Base-by-base conservation (phyloP, 2,113 vertebrate species). In the Tricholaema leucomelas region DNA sequence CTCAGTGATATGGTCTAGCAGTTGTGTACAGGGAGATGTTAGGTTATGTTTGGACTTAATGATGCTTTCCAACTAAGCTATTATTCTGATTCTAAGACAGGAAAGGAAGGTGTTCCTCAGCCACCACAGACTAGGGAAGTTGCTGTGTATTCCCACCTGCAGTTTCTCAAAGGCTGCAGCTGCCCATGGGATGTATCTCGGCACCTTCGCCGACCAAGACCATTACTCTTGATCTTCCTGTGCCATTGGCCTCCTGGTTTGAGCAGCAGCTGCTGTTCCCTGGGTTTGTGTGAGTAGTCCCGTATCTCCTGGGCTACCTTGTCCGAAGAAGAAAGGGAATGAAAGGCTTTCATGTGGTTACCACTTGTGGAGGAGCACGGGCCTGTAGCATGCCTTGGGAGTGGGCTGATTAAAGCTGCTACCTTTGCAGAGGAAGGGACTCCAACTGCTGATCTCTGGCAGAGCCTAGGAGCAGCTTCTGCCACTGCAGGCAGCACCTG, bases 241-340 rank as follows among this genome's bases (percentile, higher is more conserved):
- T 70, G 52, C 40, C 1, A 0, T 4, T 27, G 42, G 9, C 58
- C 28, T 91, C 15, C 67, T 55, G 40, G 8, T 50, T 54, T 55
- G 25, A 10, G 12, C 59, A 78, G 52, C 65, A 84, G 42, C 73
- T 83, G 69, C 50, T 1, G 1, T 52, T 80, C 10, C 5, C 16
- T 15, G 46, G 12, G 7, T 75, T 60, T 76, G 27, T 28, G 38
- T 24, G 31, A 44, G 70, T 58, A 27, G 31, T 10, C 7, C 23
- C 4, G 0, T 56, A 10, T 10, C 30, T 75, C 31, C 63, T 1
- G 2, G 28, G 38, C 65, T 60, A 7, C 1, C 2, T 10, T 36
- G 63, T 52, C 27, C 44, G 76, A 28, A 88, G 67, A 31, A 58
- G 77, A 69, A 46, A 24, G 21, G 16, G 33, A 55, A 67, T 59